phyloP scores from a whole-genome alignment of 2,113 vertebrate genomes.

The Syngnathus scovelli region DNA sequence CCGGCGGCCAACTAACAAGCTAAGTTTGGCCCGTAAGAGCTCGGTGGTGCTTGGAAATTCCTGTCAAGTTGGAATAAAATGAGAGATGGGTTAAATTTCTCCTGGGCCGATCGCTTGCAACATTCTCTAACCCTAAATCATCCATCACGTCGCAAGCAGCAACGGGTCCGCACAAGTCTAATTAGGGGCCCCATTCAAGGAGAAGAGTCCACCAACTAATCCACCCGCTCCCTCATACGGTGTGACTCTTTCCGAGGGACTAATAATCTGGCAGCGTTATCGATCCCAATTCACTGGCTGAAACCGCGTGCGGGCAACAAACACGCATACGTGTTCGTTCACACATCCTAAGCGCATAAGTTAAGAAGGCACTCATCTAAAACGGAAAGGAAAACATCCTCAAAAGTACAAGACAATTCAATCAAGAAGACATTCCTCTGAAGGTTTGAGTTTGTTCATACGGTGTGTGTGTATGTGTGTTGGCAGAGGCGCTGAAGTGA shows the following conservation, averaged over 20 bases:
- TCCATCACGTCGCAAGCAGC: conserved; percentile 42
- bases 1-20: conserved; percentile 59
- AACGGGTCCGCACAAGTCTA: conserved; percentile 25
- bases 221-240: conserved; percentile 30
- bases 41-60: conserved; percentile 35
- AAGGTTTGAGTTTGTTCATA: conserved; percentile 24
- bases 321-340: conserved; percentile 5
- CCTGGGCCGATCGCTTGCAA: conserved; percentile 32
- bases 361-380: conserved; percentile 27
- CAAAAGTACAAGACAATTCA: conserved; percentile 16
- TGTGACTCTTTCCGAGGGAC: conserved; percentile 26
- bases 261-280: conserved; percentile 38
- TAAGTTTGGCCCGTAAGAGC: conserved; percentile 50
- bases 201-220: conserved; percentile 37
- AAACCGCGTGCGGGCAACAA: conserved; percentile 20
- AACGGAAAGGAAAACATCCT: conserved; percentile 20
- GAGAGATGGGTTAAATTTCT: conserved; percentile 50
- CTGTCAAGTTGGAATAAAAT: conserved; percentile 54
- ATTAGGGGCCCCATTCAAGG: conserved; percentile 27
- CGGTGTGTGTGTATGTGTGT: conserved; percentile 6
- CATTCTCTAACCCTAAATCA: conserved; percentile 39
- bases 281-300: conserved; percentile 51
- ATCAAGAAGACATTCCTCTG: conserved; percentile 26
- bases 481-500: conserved; percentile 19
- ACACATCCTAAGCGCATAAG: neutral